Evolutionary conservation across 2,113 vertebrate species (phyloP).

Genomic region (Siniperca knerii): DNA sequence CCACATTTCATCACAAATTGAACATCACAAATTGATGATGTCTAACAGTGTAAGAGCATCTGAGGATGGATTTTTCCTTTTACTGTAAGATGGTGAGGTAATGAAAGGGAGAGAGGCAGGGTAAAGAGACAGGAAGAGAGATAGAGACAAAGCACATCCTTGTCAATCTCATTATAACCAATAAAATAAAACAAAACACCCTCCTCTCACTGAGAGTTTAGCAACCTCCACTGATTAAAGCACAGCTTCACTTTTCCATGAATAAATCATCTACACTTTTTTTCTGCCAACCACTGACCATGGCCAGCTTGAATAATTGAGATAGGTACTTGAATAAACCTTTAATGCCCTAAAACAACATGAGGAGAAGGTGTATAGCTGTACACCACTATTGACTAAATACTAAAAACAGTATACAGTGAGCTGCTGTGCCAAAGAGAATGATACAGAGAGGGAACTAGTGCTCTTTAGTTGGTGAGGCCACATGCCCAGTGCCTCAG

Average conservation of each 20-base stretch:
- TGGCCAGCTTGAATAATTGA: slow-evolving; percentile 64
- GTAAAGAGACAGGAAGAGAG: not conserved
- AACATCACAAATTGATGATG: slow-evolving; percentile 43
- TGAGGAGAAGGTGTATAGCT: not conserved
- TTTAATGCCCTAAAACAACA: slow-evolving; percentile 49
- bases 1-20: slow-evolving; percentile 39
- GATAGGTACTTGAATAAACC: slow-evolving; percentile 42
- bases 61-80: slow-evolving; percentile 13
- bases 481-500: slow-evolving; percentile 46
- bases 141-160: slow-evolving; percentile 13
- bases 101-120: slow-evolving; percentile 13
- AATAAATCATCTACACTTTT: slow-evolving; percentile 47
- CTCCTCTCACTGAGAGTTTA: slow-evolving; percentile 13
- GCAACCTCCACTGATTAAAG: slow-evolving; percentile 41
- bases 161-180: slow-evolving; percentile 19
- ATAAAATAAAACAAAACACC: slow-evolving; percentile 33
- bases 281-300: slow-evolving; percentile 32
- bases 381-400: slow-evolving; percentile 29
- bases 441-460: slow-evolving; percentile 27
- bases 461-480: slow-evolving; percentile 44
- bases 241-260: slow-evolving; percentile 34
- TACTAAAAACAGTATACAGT: slow-evolving; percentile 34
- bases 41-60: slow-evolving; percentile 24
- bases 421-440: slow-evolving; percentile 26
- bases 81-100: not conserved